These are phyloP conservation scores for Pachyrhynchus sulphureomaculatus DNA, from an alignment of 1,140 invertebrate species.

Conservation along the genomic window DNA sequence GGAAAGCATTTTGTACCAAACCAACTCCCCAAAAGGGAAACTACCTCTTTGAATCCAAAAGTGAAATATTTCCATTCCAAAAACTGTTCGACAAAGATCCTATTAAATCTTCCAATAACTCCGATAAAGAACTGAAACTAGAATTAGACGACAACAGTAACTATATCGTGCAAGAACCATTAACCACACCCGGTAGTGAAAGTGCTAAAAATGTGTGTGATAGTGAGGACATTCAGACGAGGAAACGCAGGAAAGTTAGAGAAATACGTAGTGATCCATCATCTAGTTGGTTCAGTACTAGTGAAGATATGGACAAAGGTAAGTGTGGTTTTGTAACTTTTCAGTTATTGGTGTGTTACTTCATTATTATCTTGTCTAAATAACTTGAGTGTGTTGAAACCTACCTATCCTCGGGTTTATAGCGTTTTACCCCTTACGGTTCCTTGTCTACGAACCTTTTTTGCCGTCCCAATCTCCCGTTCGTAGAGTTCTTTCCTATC, in stretches of 20 bases:
- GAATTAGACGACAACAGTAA: constrained; percentile 27
- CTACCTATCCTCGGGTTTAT: too few relatives aligned
- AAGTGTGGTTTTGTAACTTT: too few relatives aligned
- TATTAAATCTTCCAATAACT: not conserved
- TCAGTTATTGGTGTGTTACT: too few relatives aligned
- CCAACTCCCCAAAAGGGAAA: not conserved
- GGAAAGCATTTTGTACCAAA: not conserved
- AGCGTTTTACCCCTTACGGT: too few relatives aligned
- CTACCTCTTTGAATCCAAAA: constrained; percentile 32
- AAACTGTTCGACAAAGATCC: constrained; percentile 3
- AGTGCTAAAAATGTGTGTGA: constrained; percentile 2
- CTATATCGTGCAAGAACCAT: constrained; percentile 24
- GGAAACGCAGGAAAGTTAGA: constrained; percentile 15
- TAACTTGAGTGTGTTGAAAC: too few relatives aligned
- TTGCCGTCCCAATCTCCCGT: too few relatives aligned
- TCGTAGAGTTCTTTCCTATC: too few relatives aligned
- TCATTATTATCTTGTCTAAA: too few relatives aligned
- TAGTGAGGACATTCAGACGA: constrained; percentile 21
- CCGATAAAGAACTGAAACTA: not conserved
- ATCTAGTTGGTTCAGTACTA: constrained; percentile 19
- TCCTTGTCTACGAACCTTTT: too few relatives aligned
- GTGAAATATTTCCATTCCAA: constrained; percentile 36
- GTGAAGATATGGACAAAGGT: not conserved
- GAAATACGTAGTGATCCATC: constrained; percentile 25
- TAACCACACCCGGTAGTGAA: constrained; percentile 20